Evolutionary conservation across 1,140 invertebrate genomes (phyloP).

Genomic region (Zaprionus ghesquierei): DNA sequence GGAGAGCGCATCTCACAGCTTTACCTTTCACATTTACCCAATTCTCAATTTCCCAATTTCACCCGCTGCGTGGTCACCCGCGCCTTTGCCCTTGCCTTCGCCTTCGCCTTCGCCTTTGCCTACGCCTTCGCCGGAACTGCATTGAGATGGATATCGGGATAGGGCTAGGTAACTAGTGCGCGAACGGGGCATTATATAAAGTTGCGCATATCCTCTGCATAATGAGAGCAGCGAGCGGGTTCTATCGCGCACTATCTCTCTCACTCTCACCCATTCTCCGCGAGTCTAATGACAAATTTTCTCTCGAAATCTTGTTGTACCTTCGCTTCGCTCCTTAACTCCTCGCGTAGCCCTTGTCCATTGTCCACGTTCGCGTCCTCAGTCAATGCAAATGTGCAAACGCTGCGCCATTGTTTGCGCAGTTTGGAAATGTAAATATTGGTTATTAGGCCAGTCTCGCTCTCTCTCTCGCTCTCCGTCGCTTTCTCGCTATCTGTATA

Average conservation of each 20-base stretch:
- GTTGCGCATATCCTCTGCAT: constrained; percentile 35
- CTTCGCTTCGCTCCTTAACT: constrained; percentile 32
- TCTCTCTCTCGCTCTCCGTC: neutral
- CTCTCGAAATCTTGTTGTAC: constrained; percentile 22
- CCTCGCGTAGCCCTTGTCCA: constrained; percentile 27
- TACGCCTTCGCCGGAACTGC: constrained; percentile 45
- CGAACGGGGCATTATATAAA: constrained; percentile 58
- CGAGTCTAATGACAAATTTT: constrained; percentile 22
- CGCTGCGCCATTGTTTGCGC: constrained; percentile 20
- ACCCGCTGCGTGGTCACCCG: constrained; percentile 43
- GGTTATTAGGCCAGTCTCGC: constrained; percentile 37
- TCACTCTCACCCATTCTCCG: neutral
- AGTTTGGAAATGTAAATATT: constrained; percentile 36
- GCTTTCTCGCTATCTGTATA: neutral
- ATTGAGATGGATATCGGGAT: neutral
- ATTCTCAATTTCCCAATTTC: constrained; percentile 32
- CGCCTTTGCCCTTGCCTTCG: neutral
- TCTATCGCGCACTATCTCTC: constrained; percentile 12
- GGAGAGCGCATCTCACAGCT: constrained; percentile 14
- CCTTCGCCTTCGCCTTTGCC: neutral
- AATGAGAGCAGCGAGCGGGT: constrained; percentile 42
- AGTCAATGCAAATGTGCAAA: constrained; percentile 30
- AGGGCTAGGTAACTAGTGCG: constrained; percentile 30
- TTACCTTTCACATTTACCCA: constrained; percentile 11
- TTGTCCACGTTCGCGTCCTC: constrained; percentile 2